Conservation (phyloP, 2,113 vertebrate species). For the Stigmatopora argus region DNA sequence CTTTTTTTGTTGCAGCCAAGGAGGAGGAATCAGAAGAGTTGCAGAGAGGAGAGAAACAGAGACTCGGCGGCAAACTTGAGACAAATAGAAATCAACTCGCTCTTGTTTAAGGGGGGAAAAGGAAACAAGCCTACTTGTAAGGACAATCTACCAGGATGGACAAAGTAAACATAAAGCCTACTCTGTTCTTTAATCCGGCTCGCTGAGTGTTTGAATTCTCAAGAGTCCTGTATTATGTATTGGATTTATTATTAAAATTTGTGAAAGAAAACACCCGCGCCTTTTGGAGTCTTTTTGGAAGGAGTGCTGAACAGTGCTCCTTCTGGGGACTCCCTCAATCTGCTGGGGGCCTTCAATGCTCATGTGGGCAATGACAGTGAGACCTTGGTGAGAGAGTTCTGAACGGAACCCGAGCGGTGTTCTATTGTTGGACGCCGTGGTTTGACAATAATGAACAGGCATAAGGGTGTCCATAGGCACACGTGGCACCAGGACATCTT, state of each 20-base stretch:
- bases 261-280: no score
- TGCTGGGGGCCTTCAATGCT: no score
- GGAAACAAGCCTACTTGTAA: background rate
- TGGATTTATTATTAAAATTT: background rate
- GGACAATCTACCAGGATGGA: background rate
- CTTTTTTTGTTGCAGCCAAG: conserved; percentile 60
- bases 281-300: no score
- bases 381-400: no score
- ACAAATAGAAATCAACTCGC: conserved; percentile 6
- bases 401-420: no score
- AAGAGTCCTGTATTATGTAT: background rate
- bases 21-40: conserved; percentile 45
- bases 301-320: no score
- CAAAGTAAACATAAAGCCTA: conserved; percentile 19
- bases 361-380: no score
- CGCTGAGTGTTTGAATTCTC: background rate
- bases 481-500: no score
- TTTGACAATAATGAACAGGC: no score
- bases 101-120: background rate
- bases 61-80: conserved; percentile 50
- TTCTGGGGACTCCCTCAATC: no score
- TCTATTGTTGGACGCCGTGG: no score
- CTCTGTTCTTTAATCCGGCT: background rate
- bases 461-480: no score
- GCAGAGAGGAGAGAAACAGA: conserved; percentile 52